phyloP scores from a whole-genome alignment of 2,113 vertebrate genomes.

The Boleophthalmus pectinirostris region DNA sequence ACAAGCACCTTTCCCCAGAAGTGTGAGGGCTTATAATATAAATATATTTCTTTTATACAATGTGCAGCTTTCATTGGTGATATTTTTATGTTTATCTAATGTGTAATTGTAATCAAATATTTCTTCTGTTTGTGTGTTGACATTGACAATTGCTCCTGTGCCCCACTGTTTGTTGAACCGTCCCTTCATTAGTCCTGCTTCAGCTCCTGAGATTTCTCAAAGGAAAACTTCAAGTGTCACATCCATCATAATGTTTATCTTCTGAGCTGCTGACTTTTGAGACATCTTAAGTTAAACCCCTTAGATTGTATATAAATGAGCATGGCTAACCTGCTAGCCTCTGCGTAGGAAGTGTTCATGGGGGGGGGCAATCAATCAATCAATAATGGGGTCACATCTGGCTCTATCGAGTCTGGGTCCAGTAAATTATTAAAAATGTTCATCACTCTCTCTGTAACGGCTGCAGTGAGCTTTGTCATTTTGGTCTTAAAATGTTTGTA shows the following conservation, averaged over 20 bases:
- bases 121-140: neutral
- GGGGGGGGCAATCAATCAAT: no score
- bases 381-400: no score
- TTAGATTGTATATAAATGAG: no score
- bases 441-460: no score
- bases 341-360: no score
- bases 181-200: constrained; percentile 1
- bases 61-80: neutral
- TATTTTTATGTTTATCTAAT: neutral
- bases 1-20: no score
- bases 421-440: no score
- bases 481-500: no score
- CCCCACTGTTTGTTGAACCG: neutral
- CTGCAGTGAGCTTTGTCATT: no score
- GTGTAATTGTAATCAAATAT: neutral
- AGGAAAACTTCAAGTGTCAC: neutral
- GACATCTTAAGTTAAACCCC: neutral
- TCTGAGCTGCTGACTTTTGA: neutral
- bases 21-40: no score
- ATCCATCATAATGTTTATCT: neutral
- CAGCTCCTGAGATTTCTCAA: constrained; percentile 3
- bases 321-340: no score
- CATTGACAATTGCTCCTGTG: constrained; percentile 2
- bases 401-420: no score
- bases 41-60: neutral